Evolutionary conservation across 1,140 invertebrate species (phyloP).

Genomic region (Caenorhabditis brenneri): DNA sequence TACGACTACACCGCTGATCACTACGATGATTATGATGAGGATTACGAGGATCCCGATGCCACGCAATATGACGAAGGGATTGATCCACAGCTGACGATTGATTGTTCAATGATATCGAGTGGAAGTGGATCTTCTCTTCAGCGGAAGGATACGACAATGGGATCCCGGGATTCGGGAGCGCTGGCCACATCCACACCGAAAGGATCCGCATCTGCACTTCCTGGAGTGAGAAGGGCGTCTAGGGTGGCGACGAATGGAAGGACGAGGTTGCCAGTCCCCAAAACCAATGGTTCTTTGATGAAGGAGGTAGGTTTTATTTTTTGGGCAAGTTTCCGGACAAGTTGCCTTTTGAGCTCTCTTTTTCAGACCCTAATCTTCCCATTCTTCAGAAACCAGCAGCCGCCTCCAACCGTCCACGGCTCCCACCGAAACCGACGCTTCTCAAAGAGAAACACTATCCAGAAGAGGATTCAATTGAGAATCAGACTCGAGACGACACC

Average conservation of each 20-base stretch:
- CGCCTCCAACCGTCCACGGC: neutral
- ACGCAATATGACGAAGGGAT: neutral
- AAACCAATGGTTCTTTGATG: neutral
- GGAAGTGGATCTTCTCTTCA: neutral
- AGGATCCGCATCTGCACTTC: neutral
- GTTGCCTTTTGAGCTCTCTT: too few species aligned
- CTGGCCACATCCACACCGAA: constrained; percentile 1
- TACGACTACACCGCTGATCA: constrained; percentile 4
- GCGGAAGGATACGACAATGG: neutral
- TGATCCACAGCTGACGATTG: neutral
- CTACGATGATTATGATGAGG: neutral
- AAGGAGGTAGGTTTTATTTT: neutral
- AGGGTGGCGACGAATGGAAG: neutral
- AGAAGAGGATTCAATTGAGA: neutral
- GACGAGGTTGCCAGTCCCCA: neutral
- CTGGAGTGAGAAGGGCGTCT: neutral
- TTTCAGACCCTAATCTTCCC: too few species aligned
- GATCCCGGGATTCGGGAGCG: neutral
- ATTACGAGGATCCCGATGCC: neutral
- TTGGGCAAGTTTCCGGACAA: too few species aligned
- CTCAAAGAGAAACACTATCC: neutral
- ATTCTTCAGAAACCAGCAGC: neutral
- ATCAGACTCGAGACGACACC: neutral
- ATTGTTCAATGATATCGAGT: constrained; percentile 23
- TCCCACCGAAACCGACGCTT: neutral